phyloP scores from a whole-genome alignment of 2,888 invertebrate genomes.

The Griposia aprilina region DNA sequence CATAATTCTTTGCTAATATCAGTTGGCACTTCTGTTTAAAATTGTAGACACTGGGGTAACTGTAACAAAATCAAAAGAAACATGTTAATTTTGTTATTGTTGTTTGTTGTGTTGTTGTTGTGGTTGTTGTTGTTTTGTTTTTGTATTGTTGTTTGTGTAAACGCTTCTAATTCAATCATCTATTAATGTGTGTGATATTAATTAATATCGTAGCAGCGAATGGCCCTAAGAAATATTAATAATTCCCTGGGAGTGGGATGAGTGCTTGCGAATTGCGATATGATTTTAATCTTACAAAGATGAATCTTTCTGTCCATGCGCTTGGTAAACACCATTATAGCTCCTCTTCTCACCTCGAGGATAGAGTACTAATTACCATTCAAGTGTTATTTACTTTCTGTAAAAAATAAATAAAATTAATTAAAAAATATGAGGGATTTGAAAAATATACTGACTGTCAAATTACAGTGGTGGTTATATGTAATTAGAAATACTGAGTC shows the following conservation, averaged over 20 bases:
- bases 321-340: not conserved
- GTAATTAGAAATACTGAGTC: too few relatives aligned
- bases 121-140: too few relatives aligned
- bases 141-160: too few relatives aligned
- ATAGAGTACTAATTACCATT: not conserved
- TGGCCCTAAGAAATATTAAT: slow-evolving; percentile 11
- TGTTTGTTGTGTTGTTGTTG: too few relatives aligned
- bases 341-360: not conserved
- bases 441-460: too few relatives aligned
- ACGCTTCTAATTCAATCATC: slow-evolving; percentile 13
- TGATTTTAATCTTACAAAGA: slow-evolving; percentile 33
- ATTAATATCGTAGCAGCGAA: slow-evolving; percentile 9
- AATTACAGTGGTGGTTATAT: too few relatives aligned
- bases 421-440: too few relatives aligned
- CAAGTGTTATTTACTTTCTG: too few relatives aligned
- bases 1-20: slow-evolving; percentile 53
- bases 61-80: slow-evolving; percentile 28
- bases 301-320: not conserved
- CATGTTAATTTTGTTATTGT: not conserved
- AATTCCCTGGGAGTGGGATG: slow-evolving; percentile 1
- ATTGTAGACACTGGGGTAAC: not conserved
- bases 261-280: slow-evolving; percentile 16
- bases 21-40: slow-evolving; percentile 7
- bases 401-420: too few relatives aligned
- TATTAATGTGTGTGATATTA: not conserved